These are phyloP conservation scores for Chiloscyllium plagiosum DNA, from an alignment of 2,113 vertebrate species.

Conservation along the genomic window DNA sequence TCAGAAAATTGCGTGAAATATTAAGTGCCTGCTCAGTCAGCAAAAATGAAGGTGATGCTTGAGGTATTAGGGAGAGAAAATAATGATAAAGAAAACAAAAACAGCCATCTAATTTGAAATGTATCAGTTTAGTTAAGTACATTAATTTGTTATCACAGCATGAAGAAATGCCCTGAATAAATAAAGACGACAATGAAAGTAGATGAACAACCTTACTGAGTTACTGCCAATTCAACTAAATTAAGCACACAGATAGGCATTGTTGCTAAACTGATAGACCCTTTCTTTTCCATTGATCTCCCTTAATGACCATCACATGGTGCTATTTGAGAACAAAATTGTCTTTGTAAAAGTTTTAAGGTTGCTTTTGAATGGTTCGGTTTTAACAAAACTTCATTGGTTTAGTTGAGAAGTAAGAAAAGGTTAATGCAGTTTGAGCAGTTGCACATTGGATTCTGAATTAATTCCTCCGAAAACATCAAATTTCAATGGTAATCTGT, in stretches of 20 bases:
- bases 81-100: neutral
- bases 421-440: neutral
- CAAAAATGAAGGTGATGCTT: neutral
- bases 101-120: constrained; percentile 19
- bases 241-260: neutral
- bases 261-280: neutral
- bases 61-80: neutral
- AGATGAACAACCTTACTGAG: neutral
- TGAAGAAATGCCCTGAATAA: constrained; percentile 19
- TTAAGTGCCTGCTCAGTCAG: neutral
- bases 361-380: neutral
- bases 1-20: neutral
- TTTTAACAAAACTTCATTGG: neutral
- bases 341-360: neutral
- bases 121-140: constrained; percentile 10
- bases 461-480: neutral
- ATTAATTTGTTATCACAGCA: constrained; percentile 1
- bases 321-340: neutral
- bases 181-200: neutral
- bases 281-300: constrained; percentile 14
- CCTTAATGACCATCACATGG: constrained; percentile 25
- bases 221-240: constrained; percentile 24
- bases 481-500: neutral
- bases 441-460: neutral
- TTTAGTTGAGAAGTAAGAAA: neutral